A percentile compares a stretch with the other conserved stretches of the same genome.
phyloP scores from a whole-genome alignment of 2,888 invertebrate species.

The Stenchaetothrips biformis region DNA sequence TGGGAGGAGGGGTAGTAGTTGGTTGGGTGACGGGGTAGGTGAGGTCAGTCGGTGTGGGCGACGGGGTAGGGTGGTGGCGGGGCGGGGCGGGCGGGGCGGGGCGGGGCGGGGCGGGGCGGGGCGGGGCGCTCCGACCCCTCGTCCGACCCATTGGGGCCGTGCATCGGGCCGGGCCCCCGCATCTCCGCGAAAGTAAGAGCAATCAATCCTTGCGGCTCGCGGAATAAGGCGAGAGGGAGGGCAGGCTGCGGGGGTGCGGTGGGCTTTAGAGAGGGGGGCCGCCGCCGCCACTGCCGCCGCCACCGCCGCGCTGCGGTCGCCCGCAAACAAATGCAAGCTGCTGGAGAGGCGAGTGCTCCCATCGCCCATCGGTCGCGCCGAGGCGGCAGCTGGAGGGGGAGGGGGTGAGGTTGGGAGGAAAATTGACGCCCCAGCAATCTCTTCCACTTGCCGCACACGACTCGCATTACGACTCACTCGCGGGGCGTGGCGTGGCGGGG shows the following conservation, averaged over 20 bases:
- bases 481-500: not conserved
- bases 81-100: not conserved
- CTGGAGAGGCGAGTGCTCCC: constrained; percentile 14
- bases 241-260: constrained; percentile 25
- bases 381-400: constrained; percentile 26
- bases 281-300: no score
- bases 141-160: no score
- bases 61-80: not conserved
- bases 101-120: not conserved
- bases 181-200: constrained; percentile 11
- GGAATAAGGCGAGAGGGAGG: constrained; percentile 28
- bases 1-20: no score
- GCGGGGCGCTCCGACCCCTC: no score
- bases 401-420: not conserved
- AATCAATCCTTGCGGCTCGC: constrained; percentile 28
- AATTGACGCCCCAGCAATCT: constrained; percentile 14
- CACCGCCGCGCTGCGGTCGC: not conserved
- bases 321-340: constrained; percentile 20
- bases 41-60: not conserved
- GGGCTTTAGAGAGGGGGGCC: constrained; percentile 24
- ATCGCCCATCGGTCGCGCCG: constrained; percentile 30
- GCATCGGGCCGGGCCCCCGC: not conserved
- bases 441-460: constrained; percentile 24
- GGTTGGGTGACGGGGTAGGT: no score
- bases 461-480: constrained; percentile 20